Conservation (phyloP, 2,797 vertebrate genomes). For the Momotus momota region DNA sequence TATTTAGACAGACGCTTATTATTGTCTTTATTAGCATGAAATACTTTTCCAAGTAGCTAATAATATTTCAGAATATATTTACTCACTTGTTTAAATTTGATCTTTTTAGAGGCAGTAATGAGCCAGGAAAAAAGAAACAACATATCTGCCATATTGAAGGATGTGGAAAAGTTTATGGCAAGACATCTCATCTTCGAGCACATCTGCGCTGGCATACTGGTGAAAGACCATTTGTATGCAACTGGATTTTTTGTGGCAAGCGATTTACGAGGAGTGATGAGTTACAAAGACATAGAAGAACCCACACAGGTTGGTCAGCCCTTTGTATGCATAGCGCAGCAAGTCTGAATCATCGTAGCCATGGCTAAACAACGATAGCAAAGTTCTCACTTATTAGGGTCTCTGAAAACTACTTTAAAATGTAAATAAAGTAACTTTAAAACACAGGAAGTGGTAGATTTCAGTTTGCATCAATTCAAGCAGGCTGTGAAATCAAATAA, state of each 20-base stretch:
- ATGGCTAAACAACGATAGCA: neutral
- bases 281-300: conserved; percentile 96
- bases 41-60: neutral
- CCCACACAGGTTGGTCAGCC: conserved; percentile 90
- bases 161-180: conserved; percentile 98
- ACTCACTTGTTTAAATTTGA: conserved; percentile 26
- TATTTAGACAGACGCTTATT: neutral
- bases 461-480: neutral
- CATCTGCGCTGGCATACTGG: conserved; percentile 99
- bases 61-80: conserved; percentile 8
- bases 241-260: conserved; percentile 99
- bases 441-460: neutral
- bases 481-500: neutral
- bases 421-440: neutral
- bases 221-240: conserved; percentile 98
- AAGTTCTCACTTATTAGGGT: neutral
- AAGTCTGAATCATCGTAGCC: neutral
- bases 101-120: conserved; percentile 88
- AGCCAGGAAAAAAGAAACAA: conserved; percentile 98
- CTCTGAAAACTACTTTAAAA: neutral
- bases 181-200: conserved; percentile 97
- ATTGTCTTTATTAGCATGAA: neutral
- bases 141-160: conserved; percentile 99
- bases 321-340: neutral
- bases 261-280: conserved; percentile 97